Percentiles rank a stretch among this genome's conserved stretches.
phyloP scores from a whole-genome alignment of 1,140 invertebrate species.

The Dendrolimus kikuchii region DNA sequence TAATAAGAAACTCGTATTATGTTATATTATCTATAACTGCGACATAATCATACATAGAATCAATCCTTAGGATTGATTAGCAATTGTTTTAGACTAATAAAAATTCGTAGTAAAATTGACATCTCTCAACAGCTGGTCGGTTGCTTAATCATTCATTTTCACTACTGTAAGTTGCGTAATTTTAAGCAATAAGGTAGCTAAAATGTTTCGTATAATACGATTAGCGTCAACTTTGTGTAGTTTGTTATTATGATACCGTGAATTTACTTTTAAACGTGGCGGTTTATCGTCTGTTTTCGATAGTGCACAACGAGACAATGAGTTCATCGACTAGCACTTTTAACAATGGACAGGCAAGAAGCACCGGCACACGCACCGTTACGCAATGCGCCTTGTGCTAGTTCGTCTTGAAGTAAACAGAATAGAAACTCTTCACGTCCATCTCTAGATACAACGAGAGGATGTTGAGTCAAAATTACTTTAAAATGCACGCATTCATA shows the following conservation, averaged over 20 bases:
- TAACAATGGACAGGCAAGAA: slow-evolving; percentile 16
- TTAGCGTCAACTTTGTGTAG: not conserved
- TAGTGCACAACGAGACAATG: slow-evolving; percentile 26
- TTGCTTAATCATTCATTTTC: too few relatives aligned
- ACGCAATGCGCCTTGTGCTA: slow-evolving; percentile 44
- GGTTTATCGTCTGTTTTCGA: slow-evolving; percentile 22
- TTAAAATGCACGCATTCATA: slow-evolving; percentile 25
- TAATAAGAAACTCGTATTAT: too few relatives aligned
- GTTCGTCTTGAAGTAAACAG: slow-evolving; percentile 31
- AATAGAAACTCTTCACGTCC: slow-evolving; percentile 19
- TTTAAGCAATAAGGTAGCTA: too few relatives aligned
- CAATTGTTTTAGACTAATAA: too few relatives aligned
- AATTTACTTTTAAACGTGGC: slow-evolving; percentile 5
- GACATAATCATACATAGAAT: too few relatives aligned
- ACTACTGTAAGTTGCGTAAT: too few relatives aligned
- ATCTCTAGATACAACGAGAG: slow-evolving; percentile 13
- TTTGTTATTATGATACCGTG: slow-evolving; percentile 1
- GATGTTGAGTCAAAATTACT: slow-evolving; percentile 24
- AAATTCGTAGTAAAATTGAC: too few relatives aligned
- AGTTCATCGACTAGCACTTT: slow-evolving; percentile 21
- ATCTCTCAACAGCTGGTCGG: too few relatives aligned
- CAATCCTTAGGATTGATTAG: too few relatives aligned
- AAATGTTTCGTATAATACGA: too few relatives aligned
- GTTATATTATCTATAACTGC: too few relatives aligned
- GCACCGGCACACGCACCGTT: slow-evolving; percentile 29